Conservation (phyloP, 2,797 vertebrate genomes). For the Melanotaenia maccullochi region DNA sequence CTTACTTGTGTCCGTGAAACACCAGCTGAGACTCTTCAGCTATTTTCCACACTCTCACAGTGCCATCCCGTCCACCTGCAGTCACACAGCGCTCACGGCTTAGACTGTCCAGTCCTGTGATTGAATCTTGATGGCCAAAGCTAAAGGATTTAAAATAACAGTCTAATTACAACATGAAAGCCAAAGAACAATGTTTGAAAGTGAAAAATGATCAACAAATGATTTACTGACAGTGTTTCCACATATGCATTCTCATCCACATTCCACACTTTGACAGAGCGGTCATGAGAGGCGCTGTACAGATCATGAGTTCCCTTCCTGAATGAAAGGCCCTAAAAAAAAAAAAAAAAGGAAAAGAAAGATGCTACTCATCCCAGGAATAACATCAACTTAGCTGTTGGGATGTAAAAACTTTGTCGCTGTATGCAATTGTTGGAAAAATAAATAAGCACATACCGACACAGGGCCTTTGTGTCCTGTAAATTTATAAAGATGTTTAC, state of each 20-base stretch:
- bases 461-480: conserved; percentile 91
- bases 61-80: conserved; percentile 90
- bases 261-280: conserved; percentile 96
- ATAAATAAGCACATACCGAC: conserved; percentile 84
- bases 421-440: not conserved
- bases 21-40: conserved; percentile 96
- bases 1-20: conserved; percentile 95
- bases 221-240: conserved; percentile 92
- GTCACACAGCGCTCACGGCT: conserved; percentile 95
- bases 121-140: conserved; percentile 93
- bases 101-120: conserved; percentile 92
- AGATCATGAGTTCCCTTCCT: conserved; percentile 91
- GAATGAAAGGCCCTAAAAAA: conserved; percentile 91
- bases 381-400: not conserved
- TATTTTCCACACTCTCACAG: conserved; percentile 96
- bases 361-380: not conserved
- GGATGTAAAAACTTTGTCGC: not conserved
- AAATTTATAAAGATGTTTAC: conserved; percentile 91
- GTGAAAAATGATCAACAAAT: not conserved
- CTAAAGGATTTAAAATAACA: conserved; percentile 67
- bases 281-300: conserved; percentile 94
- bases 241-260: conserved; percentile 94
- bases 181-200: not conserved
- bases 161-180: not conserved
- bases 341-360: not conserved